Percentiles rank a stretch among this genome's conserved stretches.
Evolutionary conservation across 2,797 vertebrate genomes (phyloP).

Genomic region (Tamandua tetradactyla): DNA sequence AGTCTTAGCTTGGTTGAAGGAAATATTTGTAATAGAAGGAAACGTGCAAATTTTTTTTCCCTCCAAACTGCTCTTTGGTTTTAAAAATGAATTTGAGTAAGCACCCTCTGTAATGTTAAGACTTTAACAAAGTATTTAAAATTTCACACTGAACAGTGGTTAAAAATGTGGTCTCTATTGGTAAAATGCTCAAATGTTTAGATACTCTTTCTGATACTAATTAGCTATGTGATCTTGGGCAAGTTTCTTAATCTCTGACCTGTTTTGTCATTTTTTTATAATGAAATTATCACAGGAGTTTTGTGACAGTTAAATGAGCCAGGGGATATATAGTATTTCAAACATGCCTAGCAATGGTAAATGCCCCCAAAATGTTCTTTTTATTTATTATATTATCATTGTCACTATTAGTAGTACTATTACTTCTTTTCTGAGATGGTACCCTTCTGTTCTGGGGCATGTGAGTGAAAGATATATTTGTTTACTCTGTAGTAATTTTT

Average conservation of each 20-base stretch:
- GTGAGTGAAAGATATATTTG: neutral
- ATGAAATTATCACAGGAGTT: conserved; percentile 63
- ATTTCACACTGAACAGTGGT: neutral
- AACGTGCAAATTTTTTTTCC: neutral
- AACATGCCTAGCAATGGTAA: neutral
- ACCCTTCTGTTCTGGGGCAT: neutral
- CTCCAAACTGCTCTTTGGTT: conserved; percentile 2
- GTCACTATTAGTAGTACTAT: conserved; percentile 15
- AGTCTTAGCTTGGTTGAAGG: conserved; percentile 54
- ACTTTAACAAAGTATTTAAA: conserved; percentile 57
- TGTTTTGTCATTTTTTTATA: conserved; percentile 66
- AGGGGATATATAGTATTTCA: conserved; percentile 51
- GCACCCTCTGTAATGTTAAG: conserved; percentile 43
- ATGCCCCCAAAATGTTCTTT: neutral
- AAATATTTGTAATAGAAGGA: conserved; percentile 50
- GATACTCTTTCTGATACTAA: conserved; percentile 58
- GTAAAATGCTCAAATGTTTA: conserved; percentile 47
- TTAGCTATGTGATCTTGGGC: conserved; percentile 50
- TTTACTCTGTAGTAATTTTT: conserved; percentile 52
- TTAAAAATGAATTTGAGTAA: conserved; percentile 59
- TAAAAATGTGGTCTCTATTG: conserved; percentile 46
- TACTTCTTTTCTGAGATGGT: conserved; percentile 2
- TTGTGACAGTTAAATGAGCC: conserved; percentile 59
- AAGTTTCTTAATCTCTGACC: conserved; percentile 73
- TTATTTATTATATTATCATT: conserved; percentile 13